Conservation (phyloP, 2,797 vertebrate genomes). For the Megaceryle alcyon region DNA sequence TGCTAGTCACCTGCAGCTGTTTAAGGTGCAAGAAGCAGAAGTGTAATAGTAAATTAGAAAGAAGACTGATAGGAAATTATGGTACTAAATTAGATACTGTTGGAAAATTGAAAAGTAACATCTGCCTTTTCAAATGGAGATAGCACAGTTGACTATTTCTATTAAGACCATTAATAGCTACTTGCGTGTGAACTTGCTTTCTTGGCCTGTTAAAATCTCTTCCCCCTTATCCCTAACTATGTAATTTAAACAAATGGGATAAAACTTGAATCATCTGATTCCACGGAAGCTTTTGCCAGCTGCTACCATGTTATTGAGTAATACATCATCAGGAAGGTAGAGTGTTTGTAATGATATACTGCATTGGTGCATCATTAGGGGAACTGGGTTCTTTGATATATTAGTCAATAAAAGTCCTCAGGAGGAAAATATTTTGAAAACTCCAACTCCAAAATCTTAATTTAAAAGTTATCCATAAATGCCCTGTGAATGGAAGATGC, state of each 20-base stretch:
- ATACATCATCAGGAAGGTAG: slow-evolving; percentile 58
- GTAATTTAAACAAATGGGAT: slow-evolving; percentile 29
- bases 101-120: background rate
- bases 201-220: background rate
- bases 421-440: slow-evolving; percentile 39
- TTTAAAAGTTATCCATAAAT: background rate
- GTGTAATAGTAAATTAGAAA: background rate
- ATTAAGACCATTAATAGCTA: background rate
- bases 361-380: slow-evolving; percentile 29
- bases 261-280: slow-evolving; percentile 7
- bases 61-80: background rate
- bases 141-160: background rate
- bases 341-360: slow-evolving; percentile 49
- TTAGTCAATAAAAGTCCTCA: slow-evolving; percentile 64
- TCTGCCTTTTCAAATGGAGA: background rate
- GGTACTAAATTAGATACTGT: background rate
- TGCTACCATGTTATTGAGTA: slow-evolving; percentile 69
- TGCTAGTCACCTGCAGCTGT: background rate
- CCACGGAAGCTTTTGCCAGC: slow-evolving; percentile 51
- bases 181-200: background rate
- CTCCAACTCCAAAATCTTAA: background rate
- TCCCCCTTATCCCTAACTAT: background rate
- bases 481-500: background rate
- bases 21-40: background rate
- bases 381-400: slow-evolving; percentile 45